Conservation (phyloP, 1,140 invertebrate genomes). For the Eumaeus atala region DNA sequence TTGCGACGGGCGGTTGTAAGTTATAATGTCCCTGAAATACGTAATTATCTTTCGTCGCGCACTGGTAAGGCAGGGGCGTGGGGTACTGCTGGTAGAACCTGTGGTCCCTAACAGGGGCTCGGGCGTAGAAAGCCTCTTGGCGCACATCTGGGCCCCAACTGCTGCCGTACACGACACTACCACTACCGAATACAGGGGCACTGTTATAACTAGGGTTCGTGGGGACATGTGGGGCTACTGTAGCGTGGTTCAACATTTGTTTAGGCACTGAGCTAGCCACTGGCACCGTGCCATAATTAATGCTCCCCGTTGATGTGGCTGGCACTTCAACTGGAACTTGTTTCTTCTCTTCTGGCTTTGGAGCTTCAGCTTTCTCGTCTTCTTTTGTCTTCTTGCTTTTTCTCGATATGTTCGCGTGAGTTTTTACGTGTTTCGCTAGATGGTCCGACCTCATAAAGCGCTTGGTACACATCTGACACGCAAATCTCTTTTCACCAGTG, state of each 20-base stretch:
- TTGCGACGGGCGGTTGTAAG: constrained; percentile 62
- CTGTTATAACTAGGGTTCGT: constrained; percentile 39
- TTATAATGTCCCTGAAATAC: constrained; percentile 71
- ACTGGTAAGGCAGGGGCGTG: constrained; percentile 55
- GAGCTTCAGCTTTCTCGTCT: constrained; percentile 50
- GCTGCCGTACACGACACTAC: constrained; percentile 26
- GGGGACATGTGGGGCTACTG: constrained; percentile 40
- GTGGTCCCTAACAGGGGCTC: constrained; percentile 36
- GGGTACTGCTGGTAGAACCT: constrained; percentile 62
- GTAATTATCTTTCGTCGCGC: constrained; percentile 67
- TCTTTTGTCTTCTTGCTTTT: constrained; percentile 64
- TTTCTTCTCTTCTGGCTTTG: constrained; percentile 40
- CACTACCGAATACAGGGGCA: constrained; percentile 35
- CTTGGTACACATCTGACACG: constrained; percentile 83
- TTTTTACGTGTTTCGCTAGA: constrained; percentile 88
- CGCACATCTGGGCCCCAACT: constrained; percentile 51
- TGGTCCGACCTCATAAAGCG: constrained; percentile 90
- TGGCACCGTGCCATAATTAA: constrained; percentile 54
- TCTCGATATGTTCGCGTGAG: constrained; percentile 79
- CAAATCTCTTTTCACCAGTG: constrained; percentile 88
- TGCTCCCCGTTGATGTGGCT: constrained; percentile 39
- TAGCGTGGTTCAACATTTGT: constrained; percentile 42
- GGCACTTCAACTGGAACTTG: constrained; percentile 19
- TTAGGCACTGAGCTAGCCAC: constrained; percentile 31
- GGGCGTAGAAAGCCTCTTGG: constrained; percentile 45